Evolutionary conservation across 2,113 vertebrate genomes (phyloP).

Genomic region (Psephotus haematonotus): DNA sequence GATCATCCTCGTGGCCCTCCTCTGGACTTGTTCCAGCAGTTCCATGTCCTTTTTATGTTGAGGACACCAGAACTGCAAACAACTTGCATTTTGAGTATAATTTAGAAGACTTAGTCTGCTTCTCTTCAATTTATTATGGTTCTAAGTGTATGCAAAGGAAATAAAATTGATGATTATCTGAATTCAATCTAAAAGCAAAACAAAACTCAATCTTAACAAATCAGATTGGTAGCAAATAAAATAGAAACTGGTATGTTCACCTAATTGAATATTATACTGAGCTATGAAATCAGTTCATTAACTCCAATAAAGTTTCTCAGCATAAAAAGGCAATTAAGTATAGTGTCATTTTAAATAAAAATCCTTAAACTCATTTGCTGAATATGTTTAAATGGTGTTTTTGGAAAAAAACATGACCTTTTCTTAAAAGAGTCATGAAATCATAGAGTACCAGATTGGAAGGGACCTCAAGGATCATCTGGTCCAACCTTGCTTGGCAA

Average conservation of each 20-base stretch:
- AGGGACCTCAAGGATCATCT: not conserved
- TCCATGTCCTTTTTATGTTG: too few relatives aligned
- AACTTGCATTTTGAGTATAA: not conserved
- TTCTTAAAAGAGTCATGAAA: not conserved
- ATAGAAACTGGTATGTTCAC: not conserved
- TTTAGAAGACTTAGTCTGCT: not conserved
- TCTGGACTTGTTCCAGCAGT: too few relatives aligned
- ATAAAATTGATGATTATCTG: not conserved
- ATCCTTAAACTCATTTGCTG: not conserved
- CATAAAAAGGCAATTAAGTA: not conserved
- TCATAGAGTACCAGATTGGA: not conserved
- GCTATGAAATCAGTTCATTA: not conserved
- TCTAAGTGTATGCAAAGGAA: not conserved
- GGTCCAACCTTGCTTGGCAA: not conserved
- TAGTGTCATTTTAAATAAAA: not conserved
- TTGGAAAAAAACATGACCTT: not conserved
- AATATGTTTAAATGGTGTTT: not conserved
- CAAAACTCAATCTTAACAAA: not conserved
- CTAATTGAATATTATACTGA: not conserved
- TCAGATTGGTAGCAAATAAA: not conserved
- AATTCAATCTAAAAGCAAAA: not conserved
- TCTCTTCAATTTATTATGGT: not conserved
- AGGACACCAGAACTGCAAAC: not conserved
- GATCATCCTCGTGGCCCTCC: too few relatives aligned
- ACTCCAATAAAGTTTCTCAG: not conserved